Evolutionary conservation across 2,113 vertebrate genomes (phyloP).

Genomic region (Seriola rivoliana): DNA sequence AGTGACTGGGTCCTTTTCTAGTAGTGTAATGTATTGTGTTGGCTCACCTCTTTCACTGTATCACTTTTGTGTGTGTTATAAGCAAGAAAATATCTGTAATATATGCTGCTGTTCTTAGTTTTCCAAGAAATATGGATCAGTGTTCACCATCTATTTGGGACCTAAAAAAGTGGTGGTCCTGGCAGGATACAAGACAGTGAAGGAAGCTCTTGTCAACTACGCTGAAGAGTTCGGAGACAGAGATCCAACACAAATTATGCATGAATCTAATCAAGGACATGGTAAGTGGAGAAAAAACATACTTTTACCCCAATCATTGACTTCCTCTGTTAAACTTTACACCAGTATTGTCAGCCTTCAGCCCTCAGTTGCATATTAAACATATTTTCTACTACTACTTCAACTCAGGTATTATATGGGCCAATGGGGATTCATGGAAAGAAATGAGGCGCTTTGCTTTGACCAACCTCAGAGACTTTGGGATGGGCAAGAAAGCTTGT

Average conservation of each 20-base stretch:
- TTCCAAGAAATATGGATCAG: slow-evolving; percentile 59
- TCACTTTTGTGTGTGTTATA: neutral
- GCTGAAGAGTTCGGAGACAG: slow-evolving; percentile 56
- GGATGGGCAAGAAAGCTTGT: slow-evolving; percentile 67
- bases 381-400: neutral
- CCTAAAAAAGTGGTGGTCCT: slow-evolving; percentile 65
- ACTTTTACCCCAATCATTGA: too few relatives aligned
- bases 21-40: neutral
- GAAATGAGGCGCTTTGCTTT: slow-evolving; percentile 70
- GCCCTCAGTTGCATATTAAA: neutral
- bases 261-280: neutral
- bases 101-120: slow-evolving; percentile 25
- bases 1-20: too few relatives aligned
- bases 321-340: too few relatives aligned
- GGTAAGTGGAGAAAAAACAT: slow-evolving; percentile 16
- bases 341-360: too few relatives aligned
- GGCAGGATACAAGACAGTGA: slow-evolving; percentile 64
- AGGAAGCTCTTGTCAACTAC: slow-evolving; percentile 55
- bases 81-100: neutral
- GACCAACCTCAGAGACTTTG: slow-evolving; percentile 66
- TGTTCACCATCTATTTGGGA: slow-evolving; percentile 61
- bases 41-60: neutral
- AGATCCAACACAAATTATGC: accelerated
- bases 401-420: slow-evolving; percentile 46
- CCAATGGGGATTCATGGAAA: slow-evolving; percentile 62